Evolutionary conservation across 2,113 vertebrate species (phyloP).

Genomic region (Carassius gibelio): DNA sequence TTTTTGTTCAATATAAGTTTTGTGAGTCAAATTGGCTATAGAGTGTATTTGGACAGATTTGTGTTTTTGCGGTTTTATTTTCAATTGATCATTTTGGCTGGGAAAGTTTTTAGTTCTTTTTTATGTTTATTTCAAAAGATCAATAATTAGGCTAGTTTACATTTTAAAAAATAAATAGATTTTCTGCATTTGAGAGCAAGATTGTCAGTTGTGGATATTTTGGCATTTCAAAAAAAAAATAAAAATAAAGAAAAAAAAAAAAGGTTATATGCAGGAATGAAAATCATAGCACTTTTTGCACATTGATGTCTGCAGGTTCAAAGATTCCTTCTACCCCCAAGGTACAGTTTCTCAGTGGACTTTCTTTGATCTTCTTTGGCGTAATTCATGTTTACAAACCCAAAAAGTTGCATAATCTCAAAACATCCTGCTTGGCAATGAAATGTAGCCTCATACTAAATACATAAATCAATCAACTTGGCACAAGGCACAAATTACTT

Average conservation of each 20-base stretch:
- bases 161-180: background rate
- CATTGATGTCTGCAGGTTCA: background rate
- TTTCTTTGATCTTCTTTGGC: slow-evolving; percentile 32
- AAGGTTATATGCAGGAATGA: background rate
- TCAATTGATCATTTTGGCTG: background rate
- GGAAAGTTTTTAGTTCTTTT: too few species aligned
- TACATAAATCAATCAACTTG: slow-evolving; percentile 28
- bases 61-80: too few species aligned
- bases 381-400: slow-evolving; percentile 4
- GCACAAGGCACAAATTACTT: slow-evolving; percentile 19
- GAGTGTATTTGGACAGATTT: too few species aligned
- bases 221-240: background rate
- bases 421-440: slow-evolving; percentile 32
- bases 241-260: too few species aligned
- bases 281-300: background rate
- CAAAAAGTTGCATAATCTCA: background rate
- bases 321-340: background rate
- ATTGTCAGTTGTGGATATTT: background rate
- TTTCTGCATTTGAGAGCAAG: background rate
- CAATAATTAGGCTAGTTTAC: background rate
- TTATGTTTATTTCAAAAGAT: background rate
- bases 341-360: background rate
- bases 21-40: too few species aligned
- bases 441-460: slow-evolving; percentile 9
- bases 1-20: too few species aligned